Base-by-base conservation (phyloP, 2,888 invertebrate genomes). In the Hydropsyche betteni region DNA sequence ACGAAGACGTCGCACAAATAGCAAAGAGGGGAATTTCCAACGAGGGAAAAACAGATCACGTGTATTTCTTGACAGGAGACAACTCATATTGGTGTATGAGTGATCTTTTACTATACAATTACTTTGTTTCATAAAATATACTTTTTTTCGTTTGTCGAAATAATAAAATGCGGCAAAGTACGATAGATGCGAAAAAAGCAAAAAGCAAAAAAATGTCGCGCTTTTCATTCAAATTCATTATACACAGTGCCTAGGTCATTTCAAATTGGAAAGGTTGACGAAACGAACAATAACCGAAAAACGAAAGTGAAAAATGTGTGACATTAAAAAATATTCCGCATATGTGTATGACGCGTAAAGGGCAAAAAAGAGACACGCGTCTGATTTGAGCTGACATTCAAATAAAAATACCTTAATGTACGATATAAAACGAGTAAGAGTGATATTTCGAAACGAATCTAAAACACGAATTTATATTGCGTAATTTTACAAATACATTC, bases 11-110 rank as follows among this genome's bases (percentile, higher is more conserved):
- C n/a, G 33, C 53, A 34, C 70, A 53, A 4, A 7, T 24, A 16
- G 38, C 61, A 72, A 72, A 55, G 72, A 72, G 55, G 38, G 72
- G 55, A 72, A 72, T 64, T 64, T 64, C 8, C 36, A 34, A 0
- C 36, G 10, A 64, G n/a, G 64, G 64, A 36, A 61, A 55, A 64
- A 36, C 64, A 36, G 64, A 64, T 64, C 64, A 64, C 36, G 64
- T 8, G 34, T 64, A 64, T 64, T 36, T 34, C n/a, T n/a, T 12
- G 33, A 36, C 36, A 64, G 10, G 64, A 36, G 64, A 64, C 64
- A 64, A 64, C 4, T 64, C 34, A 64, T n/a, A 36, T 64, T 64
- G 34, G 36, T 64, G 14, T 36, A 16, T 8, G 58, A 58, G 24
- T 5, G 44, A 44, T 44, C 44, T 44, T 44, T 44, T 4, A 44